Conservation (phyloP, 2,113 vertebrate species). For the Probosciger aterrimus region DNA sequence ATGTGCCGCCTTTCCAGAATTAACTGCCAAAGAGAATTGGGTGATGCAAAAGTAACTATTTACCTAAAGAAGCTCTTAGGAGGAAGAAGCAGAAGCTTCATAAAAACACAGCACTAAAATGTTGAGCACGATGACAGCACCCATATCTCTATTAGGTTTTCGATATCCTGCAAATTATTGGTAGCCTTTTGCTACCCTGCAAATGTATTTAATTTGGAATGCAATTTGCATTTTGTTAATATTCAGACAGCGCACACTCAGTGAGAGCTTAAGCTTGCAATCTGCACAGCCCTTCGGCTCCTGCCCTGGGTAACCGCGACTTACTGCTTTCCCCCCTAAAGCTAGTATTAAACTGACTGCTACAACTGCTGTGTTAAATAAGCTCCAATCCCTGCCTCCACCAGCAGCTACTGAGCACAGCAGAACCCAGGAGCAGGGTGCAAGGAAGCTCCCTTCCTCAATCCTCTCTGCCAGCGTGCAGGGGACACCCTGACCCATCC, state of each 20-base stretch:
- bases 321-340: background rate
- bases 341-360: background rate
- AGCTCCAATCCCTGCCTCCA: background rate
- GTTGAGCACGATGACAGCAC: background rate
- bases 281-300: background rate
- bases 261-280: background rate
- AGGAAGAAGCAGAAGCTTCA: background rate
- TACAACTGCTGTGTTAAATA: background rate
- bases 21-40: background rate
- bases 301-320: background rate
- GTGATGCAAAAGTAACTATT: background rate
- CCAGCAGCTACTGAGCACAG: rapidly evolving
- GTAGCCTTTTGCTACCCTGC: background rate
- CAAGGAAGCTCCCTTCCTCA: rapidly evolving
- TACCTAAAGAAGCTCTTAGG: background rate
- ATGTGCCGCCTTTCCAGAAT: background rate
- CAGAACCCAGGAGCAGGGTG: background rate
- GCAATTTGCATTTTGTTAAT: background rate
- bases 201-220: background rate
- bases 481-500: rapidly evolving
- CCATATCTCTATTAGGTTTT: background rate
- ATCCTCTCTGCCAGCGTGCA: rapidly evolving
- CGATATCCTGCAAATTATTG: no score
- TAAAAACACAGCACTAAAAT: background rate
- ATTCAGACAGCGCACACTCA: background rate